Evolutionary conservation across 2,888 invertebrate genomes (phyloP).

Genomic region (Cheilosia soror): DNA sequence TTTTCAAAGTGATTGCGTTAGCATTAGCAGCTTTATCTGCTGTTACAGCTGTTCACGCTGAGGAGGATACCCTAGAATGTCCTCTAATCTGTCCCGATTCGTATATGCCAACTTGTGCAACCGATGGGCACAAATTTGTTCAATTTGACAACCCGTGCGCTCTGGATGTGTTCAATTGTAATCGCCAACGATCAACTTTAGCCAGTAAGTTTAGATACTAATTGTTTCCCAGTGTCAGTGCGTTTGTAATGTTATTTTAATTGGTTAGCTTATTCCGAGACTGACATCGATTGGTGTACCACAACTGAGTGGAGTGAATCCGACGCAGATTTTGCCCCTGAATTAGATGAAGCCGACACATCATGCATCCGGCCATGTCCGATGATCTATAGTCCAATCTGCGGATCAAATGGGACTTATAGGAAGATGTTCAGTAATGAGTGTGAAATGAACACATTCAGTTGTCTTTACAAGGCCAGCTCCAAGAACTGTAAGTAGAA

Average conservation of each 20-base stretch:
- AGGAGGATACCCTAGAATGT: slow-evolving; percentile 74
- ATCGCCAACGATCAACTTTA: slow-evolving; percentile 75
- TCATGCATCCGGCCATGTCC: slow-evolving; percentile 79
- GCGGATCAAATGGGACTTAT: slow-evolving; percentile 80
- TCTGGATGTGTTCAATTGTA: slow-evolving; percentile 79
- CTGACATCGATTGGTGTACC: slow-evolving; percentile 80
- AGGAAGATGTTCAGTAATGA: slow-evolving; percentile 79
- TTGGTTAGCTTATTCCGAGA: slow-evolving; percentile 76
- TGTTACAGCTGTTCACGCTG: neutral
- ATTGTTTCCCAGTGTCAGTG: neutral
- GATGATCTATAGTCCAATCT: slow-evolving; percentile 80
- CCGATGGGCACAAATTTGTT: slow-evolving; percentile 78
- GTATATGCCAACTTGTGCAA: slow-evolving; percentile 79
- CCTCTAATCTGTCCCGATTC: slow-evolving; percentile 78
- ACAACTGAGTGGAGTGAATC: slow-evolving; percentile 77
- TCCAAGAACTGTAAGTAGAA: slow-evolving; percentile 22
- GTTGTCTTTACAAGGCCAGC: slow-evolving; percentile 75
- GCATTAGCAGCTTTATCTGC: neutral
- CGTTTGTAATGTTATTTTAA: neutral
- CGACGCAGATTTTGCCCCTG: slow-evolving; percentile 76
- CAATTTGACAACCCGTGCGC: slow-evolving; percentile 79
- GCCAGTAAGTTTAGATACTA: slow-evolving; percentile 10
- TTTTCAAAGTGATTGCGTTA: slow-evolving; percentile 8
- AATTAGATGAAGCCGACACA: slow-evolving; percentile 67
- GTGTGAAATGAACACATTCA: slow-evolving; percentile 78